phyloP scores from a whole-genome alignment of 1,140 invertebrate species.

The Bombus breviceps region DNA sequence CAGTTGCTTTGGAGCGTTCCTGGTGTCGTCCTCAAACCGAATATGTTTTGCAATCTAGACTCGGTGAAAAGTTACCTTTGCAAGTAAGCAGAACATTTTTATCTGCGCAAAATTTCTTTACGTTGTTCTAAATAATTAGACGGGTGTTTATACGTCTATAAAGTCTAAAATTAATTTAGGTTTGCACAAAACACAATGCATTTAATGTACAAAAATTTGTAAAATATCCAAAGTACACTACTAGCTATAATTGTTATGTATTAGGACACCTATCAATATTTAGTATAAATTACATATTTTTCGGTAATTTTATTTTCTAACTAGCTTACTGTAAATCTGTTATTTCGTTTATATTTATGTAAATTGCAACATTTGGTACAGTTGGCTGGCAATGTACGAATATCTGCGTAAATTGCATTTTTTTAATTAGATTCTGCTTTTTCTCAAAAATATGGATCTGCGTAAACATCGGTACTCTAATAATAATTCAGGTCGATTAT shows the following conservation, averaged over 20 bases:
- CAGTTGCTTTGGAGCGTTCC: conserved; percentile 73
- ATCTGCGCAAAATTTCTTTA: not conserved
- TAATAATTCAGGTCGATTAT: not conserved
- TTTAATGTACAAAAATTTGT: too few relatives aligned
- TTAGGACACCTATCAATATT: not conserved
- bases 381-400: not conserved
- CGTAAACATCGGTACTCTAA: not conserved
- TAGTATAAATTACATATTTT: not conserved
- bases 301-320: not conserved
- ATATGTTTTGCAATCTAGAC: conserved; percentile 51
- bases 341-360: not conserved
- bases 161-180: too few relatives aligned
- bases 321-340: not conserved
- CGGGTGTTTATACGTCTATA: not conserved
- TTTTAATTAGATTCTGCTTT: too few relatives aligned
- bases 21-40: conserved; percentile 69
- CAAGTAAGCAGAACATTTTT: conserved; percentile 38
- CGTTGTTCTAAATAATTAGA: not conserved
- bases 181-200: too few relatives aligned
- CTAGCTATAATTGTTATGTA: too few relatives aligned
- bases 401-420: not conserved
- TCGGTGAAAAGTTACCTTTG: conserved; percentile 43
- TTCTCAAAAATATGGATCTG: not conserved
- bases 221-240: too few relatives aligned
- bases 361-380: too few relatives aligned